Conservation (phyloP, 2,888 invertebrate genomes). For the Hypomecis atomaria region DNA sequence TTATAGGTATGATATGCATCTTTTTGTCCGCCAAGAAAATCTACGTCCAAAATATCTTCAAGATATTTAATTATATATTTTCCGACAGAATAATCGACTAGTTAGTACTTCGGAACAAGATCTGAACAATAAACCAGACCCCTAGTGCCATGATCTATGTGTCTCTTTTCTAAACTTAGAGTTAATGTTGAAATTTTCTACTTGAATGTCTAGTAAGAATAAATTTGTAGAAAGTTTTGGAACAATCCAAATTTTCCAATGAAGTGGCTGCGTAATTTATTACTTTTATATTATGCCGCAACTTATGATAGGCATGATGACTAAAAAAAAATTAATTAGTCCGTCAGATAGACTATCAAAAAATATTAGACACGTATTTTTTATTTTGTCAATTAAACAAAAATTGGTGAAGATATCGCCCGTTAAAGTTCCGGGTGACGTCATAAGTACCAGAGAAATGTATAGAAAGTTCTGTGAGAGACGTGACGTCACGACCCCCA, state of each 20-base stretch:
- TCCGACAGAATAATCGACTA: not conserved
- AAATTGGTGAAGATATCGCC: too few relatives aligned
- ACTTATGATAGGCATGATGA: too few relatives aligned
- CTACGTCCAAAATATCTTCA: too few relatives aligned
- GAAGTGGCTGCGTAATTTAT: not conserved
- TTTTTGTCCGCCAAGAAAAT: too few relatives aligned
- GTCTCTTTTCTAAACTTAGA: conserved; percentile 31
- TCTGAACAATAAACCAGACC: conserved; percentile 37
- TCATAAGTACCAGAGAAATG: too few relatives aligned
- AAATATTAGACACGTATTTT: too few relatives aligned
- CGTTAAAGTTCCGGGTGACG: too few relatives aligned
- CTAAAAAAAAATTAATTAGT: not conserved
- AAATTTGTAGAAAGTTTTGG: conserved; percentile 40
- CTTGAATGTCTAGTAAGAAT: conserved; percentile 26
- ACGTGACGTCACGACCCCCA: too few relatives aligned
- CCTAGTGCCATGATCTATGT: conserved; percentile 44
- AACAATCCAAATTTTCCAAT: not conserved
- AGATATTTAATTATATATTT: not conserved
- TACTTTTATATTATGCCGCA: not conserved
- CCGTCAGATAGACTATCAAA: too few relatives aligned
- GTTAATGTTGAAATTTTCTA: conserved; percentile 5
- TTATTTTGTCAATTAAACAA: too few relatives aligned
- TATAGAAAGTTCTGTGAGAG: too few relatives aligned
- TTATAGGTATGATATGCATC: too few relatives aligned
- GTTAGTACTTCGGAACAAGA: conserved; percentile 23